Evolutionary conservation across 2,888 invertebrate species (phyloP).

Genomic region (Spisula subtruncata): DNA sequence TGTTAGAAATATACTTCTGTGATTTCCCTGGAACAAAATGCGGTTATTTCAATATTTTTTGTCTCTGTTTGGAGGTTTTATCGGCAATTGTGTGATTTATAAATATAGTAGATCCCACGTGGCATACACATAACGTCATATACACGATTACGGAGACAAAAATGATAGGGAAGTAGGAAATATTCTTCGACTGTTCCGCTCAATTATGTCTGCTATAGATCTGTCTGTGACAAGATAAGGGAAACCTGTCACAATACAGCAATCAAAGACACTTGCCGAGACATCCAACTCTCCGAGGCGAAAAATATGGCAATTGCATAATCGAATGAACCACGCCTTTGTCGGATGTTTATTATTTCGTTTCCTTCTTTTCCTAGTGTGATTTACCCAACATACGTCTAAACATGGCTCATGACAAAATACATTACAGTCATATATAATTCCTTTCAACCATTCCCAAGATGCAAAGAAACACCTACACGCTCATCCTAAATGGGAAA

Average conservation of each 20-base stretch:
- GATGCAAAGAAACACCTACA: background rate
- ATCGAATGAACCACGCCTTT: background rate
- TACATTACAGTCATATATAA: no score
- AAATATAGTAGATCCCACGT: background rate
- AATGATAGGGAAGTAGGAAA: background rate
- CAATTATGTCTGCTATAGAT: background rate
- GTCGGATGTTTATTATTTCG: background rate
- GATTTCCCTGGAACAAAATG: no score
- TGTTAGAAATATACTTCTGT: no score
- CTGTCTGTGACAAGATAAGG: background rate
- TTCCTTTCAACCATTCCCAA: no score
- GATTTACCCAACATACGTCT: background rate
- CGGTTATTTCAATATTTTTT: no score
- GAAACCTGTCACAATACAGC: background rate
- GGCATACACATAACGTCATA: background rate
- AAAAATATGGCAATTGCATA: slow-evolving; percentile 5
- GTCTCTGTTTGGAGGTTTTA: no score
- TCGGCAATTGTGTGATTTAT: no score
- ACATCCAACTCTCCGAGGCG: background rate
- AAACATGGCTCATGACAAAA: no score
- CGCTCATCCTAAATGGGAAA: background rate
- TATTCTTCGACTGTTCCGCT: background rate
- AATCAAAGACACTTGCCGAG: background rate
- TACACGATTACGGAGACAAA: background rate
- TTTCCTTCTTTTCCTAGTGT: background rate